Evolutionary conservation across 2,888 invertebrate genomes (phyloP).

Genomic region (Ophraella communa): DNA sequence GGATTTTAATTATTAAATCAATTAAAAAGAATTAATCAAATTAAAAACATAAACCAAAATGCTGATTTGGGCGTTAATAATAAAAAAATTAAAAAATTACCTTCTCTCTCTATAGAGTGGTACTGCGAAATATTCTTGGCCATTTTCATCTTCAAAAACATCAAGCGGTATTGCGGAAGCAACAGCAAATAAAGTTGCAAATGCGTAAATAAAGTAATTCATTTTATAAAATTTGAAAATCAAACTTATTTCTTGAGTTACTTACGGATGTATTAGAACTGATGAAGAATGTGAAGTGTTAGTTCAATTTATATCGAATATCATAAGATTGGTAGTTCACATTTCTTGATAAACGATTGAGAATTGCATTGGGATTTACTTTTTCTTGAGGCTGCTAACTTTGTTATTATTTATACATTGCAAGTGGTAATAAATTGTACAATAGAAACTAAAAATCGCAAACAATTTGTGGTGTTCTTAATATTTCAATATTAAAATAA

Average conservation of each 20-base stretch:
- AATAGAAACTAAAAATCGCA: no score
- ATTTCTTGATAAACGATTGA: no score
- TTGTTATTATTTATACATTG: no score
- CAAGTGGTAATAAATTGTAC: no score
- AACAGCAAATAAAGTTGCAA: slow-evolving; percentile 20
- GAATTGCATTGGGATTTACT: no score
- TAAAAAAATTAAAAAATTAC: slow-evolving; percentile 26
- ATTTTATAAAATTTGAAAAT: slow-evolving; percentile 20
- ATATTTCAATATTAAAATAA: no score
- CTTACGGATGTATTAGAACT: not conserved
- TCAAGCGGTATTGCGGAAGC: slow-evolving; percentile 31
- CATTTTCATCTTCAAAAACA: slow-evolving; percentile 35
- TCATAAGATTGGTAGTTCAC: no score
- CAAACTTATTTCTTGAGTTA: not conserved
- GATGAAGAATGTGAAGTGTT: not conserved
- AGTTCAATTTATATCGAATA: no score
- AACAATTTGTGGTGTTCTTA: no score
- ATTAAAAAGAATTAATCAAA: not conserved
- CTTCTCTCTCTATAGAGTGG: slow-evolving; percentile 33
- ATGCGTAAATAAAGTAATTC: slow-evolving; percentile 27
- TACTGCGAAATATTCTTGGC: slow-evolving; percentile 28
- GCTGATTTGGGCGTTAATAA: no score
- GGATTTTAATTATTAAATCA: not conserved
- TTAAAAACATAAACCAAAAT: no score
- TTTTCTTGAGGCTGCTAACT: no score